Conservation (phyloP, 1,140 invertebrate species). For the Paraescarpia echinospica region DNA sequence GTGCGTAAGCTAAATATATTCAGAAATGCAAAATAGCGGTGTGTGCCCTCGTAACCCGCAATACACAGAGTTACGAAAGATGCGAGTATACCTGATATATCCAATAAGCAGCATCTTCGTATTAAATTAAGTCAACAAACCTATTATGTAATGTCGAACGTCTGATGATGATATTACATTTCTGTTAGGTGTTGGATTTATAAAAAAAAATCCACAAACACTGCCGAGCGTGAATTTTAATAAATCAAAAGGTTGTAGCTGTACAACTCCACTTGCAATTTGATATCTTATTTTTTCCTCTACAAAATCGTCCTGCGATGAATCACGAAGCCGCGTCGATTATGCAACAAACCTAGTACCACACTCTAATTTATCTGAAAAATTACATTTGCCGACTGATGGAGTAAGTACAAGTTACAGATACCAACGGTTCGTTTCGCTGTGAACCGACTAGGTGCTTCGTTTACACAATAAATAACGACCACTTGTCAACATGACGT, state of each 20-base stretch:
- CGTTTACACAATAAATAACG: not conserved
- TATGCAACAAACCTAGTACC: not conserved
- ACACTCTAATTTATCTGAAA: not conserved
- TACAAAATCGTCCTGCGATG: not conserved
- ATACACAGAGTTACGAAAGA: not conserved
- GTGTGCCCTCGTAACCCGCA: not conserved
- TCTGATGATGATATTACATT: not conserved
- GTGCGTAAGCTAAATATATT: not conserved
- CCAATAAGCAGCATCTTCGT: not conserved
- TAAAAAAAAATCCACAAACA: not conserved
- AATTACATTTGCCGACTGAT: not conserved
- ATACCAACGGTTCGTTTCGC: not conserved
- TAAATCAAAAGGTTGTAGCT: too few relatives aligned
- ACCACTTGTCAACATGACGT: not conserved
- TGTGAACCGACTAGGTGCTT: not conserved
- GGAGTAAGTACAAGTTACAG: not conserved
- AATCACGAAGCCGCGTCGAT: not conserved
- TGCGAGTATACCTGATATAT: not conserved
- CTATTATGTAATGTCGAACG: not conserved
- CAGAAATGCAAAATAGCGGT: not conserved
- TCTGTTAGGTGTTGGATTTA: not conserved
- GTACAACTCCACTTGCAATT: too few relatives aligned
- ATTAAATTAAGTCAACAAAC: not conserved
- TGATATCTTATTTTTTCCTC: too few relatives aligned
- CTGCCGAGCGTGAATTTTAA: not conserved